Conservation (phyloP, 2,888 invertebrate species). For the Galerucella pusilla region DNA sequence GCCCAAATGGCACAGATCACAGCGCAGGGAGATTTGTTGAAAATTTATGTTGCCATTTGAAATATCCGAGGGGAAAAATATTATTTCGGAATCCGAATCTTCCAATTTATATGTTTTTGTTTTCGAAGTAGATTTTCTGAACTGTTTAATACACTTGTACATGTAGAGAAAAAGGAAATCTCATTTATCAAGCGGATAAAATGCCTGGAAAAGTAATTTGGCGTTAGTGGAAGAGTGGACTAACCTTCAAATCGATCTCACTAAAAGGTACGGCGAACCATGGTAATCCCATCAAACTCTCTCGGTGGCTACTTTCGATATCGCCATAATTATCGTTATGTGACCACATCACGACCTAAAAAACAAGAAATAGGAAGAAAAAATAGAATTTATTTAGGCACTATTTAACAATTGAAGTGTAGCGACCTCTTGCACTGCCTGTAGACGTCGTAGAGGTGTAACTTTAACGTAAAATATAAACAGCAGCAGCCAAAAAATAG, state of each 20-base stretch:
- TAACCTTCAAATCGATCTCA: slow-evolving; percentile 78
- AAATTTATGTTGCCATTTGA: slow-evolving; percentile 32
- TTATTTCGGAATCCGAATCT: not conserved
- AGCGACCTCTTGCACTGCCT: too few species aligned
- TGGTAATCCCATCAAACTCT: slow-evolving; percentile 73
- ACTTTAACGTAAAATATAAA: too few species aligned
- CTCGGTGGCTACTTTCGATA: slow-evolving; percentile 73
- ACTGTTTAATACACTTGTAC: not conserved
- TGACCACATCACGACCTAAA: slow-evolving; percentile 77
- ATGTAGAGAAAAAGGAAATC: not conserved
- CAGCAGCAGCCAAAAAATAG: too few species aligned
- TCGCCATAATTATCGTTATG: slow-evolving; percentile 73
- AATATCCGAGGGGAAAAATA: slow-evolving; percentile 19
- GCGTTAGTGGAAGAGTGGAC: slow-evolving; percentile 29
- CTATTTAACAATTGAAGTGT: too few species aligned
- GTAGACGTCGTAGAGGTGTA: too few species aligned
- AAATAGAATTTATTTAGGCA: not conserved
- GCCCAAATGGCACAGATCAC: not conserved
- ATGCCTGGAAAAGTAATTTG: slow-evolving; percentile 1
- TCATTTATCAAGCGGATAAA: not conserved
- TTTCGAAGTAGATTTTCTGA: not conserved
- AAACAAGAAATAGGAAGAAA: not conserved
- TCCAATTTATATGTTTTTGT: not conserved
- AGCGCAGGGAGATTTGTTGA: slow-evolving; percentile 18
- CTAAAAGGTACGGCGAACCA: slow-evolving; percentile 79